Conservation (phyloP, 2,888 invertebrate species). For the Phyllotreta striolata region DNA sequence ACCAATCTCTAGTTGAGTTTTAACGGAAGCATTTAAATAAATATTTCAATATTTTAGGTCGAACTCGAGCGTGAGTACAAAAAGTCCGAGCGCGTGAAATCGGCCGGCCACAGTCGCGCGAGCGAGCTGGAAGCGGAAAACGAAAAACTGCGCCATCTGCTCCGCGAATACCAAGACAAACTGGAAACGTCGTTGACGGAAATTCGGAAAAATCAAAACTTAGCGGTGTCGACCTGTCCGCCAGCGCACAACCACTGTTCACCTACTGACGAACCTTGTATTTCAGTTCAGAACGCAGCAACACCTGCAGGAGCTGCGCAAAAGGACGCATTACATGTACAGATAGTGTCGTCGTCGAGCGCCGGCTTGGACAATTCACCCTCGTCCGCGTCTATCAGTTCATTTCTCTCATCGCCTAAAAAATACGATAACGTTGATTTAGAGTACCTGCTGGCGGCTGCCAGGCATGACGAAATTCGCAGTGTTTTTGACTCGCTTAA, state of each 20-base stretch:
- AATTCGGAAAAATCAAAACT: conserved; percentile 55
- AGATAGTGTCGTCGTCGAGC: conserved; percentile 37
- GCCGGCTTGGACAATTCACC: conserved; percentile 8
- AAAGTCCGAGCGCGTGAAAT: conserved; percentile 45
- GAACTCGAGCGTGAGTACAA: conserved; percentile 48
- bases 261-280: conserved; percentile 55
- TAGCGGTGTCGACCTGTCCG: conserved; percentile 52
- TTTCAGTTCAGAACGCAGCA: conserved; percentile 59
- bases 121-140: conserved; percentile 61
- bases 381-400: conserved; percentile 29
- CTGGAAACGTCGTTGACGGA: conserved; percentile 54
- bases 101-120: conserved; percentile 60
- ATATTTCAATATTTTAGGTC: neutral
- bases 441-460: conserved; percentile 30
- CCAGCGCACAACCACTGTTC: conserved; percentile 43
- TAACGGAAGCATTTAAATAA: no score
- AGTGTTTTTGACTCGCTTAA: conserved; percentile 34
- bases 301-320: conserved; percentile 55
- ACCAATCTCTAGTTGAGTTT: no score
- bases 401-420: conserved; percentile 37
- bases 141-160: conserved; percentile 51
- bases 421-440: conserved; percentile 34
- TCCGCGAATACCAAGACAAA: conserved; percentile 54
- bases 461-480: conserved; percentile 40
- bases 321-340: conserved; percentile 51